Base-by-base conservation (phyloP, 2,888 invertebrate genomes). In the Agrochola macilenta region DNA sequence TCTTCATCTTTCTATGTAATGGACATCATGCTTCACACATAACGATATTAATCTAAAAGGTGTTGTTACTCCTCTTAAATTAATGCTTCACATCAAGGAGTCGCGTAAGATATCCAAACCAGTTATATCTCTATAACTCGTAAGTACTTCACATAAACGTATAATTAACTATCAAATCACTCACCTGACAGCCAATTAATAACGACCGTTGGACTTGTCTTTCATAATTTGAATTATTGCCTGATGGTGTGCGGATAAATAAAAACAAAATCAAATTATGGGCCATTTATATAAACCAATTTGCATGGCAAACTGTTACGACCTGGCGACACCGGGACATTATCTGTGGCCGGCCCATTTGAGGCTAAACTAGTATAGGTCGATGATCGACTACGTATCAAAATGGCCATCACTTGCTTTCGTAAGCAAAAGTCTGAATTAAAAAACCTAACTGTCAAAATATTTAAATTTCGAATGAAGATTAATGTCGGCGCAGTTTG, bases 231-330 rank as follows among this genome's bases (percentile, higher is more conserved):
- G 78, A 86, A 86, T 88, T 86, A 89, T 82, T 82, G 76, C 81
- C 69, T 71, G 87, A 84, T 82, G 83, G 88, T 86, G 85, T 87
- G 78, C 83, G 70, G 81, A 87, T 89, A 87, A 86, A 87, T 84
- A 88, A 88, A 88, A 89, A 88, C 87, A 82, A 89, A 89, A 88
- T 89, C 86, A 88, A 88, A 89, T 90, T 89, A 88, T 86, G 78
- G 78, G 79, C 88, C 88, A 86, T 89, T 91, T 90, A 90, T 89
- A 88, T 89, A 89, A 90, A 89, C 82, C 89, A 91, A 93, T 93
- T 92, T 93, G 90, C 93, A 92, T 92, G 88, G 91, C 89, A 89
- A 92, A 89, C 79, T 78, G 83, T 87, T 78, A 76, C 77, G 73
- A 83, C 79, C 86, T 74, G 86, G 87, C 87, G 88, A 88, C 88